Percentiles rank a stretch among this genome's conserved stretches.
Evolutionary conservation across 2,113 vertebrate species (phyloP).

Genomic region (Delphinus delphis): DNA sequence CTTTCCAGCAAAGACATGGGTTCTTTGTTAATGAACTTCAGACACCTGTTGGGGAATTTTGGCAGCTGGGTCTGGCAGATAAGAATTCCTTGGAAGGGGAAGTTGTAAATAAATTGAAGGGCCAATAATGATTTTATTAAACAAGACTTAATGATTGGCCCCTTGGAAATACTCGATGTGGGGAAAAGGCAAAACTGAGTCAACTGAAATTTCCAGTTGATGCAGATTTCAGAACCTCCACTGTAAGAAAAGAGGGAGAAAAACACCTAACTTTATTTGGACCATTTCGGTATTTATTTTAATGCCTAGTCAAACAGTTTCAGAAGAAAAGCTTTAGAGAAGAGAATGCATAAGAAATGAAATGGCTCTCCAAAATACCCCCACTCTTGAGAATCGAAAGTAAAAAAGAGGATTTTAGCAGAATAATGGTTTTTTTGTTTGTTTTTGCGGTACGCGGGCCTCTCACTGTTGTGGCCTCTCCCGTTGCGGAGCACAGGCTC

Average conservation of each 20-base stretch:
- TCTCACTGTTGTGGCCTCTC: too few species aligned
- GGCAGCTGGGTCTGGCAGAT: conserved; percentile 46
- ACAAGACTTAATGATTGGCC: neutral
- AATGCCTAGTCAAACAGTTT: neutral
- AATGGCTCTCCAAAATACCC: neutral
- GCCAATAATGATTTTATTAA: conserved; percentile 59
- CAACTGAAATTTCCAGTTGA: neutral
- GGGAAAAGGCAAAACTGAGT: neutral
- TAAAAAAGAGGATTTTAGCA: neutral
- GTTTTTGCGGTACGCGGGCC: too few species aligned
- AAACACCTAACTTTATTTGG: neutral
- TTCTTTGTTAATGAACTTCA: conserved; percentile 50
- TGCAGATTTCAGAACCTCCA: neutral
- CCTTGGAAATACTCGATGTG: neutral
- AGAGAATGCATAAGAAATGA: neutral
- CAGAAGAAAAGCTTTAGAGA: neutral
- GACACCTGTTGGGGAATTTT: conserved; percentile 37
- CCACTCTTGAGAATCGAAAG: conserved; percentile 16
- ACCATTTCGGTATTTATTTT: neutral
- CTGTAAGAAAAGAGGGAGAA: neutral
- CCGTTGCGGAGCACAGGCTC: too few species aligned
- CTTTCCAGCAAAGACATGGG: neutral
- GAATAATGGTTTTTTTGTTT: neutral
- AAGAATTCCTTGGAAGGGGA: conserved; percentile 56
- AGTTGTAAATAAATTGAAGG: conserved; percentile 51